These are phyloP conservation scores for Enteromius paludinosus DNA, from an alignment of 2,797 vertebrate genomes.

Conservation along the genomic window DNA sequence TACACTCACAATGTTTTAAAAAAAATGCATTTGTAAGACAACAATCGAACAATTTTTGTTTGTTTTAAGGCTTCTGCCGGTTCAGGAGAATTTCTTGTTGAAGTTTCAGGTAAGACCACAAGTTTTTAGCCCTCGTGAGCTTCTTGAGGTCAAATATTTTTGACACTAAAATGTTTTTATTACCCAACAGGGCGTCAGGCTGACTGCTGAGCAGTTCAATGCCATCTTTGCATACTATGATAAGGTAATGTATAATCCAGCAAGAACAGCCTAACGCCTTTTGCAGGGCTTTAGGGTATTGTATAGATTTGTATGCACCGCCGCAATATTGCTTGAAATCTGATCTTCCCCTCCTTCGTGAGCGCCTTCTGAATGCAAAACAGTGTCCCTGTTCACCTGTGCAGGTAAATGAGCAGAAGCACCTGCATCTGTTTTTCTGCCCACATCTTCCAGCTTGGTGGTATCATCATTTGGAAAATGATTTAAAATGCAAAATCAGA, in stretches of 20 bases:
- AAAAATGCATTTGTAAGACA: neutral
- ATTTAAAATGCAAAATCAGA: conserved; percentile 51
- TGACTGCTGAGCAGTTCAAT: conserved; percentile 88
- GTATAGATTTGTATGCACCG: neutral
- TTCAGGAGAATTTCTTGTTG: conserved; percentile 88
- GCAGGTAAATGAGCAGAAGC: conserved; percentile 65
- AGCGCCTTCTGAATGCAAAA: conserved; percentile 65
- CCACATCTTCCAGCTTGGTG: conserved; percentile 1
- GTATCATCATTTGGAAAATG: conserved; percentile 46
- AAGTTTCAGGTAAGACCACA: conserved; percentile 77
- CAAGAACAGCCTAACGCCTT: neutral
- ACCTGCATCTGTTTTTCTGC: conserved; percentile 62
- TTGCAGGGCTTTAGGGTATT: conserved; percentile 18
- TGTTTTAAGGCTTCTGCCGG: conserved; percentile 85
- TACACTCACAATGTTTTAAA: neutral
- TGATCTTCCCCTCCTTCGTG: conserved; percentile 50
- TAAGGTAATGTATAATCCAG: conserved; percentile 81
- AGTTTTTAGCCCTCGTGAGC: neutral
- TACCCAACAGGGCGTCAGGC: conserved; percentile 85
- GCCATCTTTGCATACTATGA: conserved; percentile 92
- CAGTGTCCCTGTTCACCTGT: conserved; percentile 43
- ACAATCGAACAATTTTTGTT: neutral
- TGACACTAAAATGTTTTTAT: conserved; percentile 33
- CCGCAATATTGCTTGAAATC: conserved; percentile 30
- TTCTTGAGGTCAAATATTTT: neutral